Evolutionary conservation across 1,140 invertebrate genomes (phyloP).

Genomic region (Orius insidiosus): DNA sequence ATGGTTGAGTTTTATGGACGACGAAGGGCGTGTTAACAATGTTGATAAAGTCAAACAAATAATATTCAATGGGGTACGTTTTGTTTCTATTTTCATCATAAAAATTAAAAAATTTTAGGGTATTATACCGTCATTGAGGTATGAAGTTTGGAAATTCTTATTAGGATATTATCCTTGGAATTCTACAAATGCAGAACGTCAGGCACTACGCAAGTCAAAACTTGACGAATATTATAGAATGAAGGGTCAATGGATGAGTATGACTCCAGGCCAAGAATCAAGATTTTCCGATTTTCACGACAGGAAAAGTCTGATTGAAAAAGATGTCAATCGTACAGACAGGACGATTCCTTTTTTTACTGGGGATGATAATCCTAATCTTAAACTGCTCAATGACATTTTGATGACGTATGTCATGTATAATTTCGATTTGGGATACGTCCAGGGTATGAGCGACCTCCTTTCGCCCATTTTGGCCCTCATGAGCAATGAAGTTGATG

Average conservation of each 20-base stretch:
- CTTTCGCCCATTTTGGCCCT: conserved; percentile 82
- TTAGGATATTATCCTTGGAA: conserved; percentile 79
- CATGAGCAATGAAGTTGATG: conserved; percentile 81
- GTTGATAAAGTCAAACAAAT: conserved; percentile 50
- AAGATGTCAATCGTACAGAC: conserved; percentile 95
- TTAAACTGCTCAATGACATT: conserved; percentile 72
- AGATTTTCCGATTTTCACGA: conserved; percentile 80
- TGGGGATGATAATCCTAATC: conserved; percentile 79
- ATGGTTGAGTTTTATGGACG: conserved; percentile 60
- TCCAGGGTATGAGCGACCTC: conserved; percentile 95
- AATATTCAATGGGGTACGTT: conserved; percentile 75
- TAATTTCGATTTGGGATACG: conserved; percentile 94
- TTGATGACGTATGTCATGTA: conserved; percentile 99
- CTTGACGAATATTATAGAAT: conserved; percentile 82
- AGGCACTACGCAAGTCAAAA: conserved; percentile 46
- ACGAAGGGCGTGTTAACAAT: conserved; percentile 55
- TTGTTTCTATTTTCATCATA: conserved; percentile 2
- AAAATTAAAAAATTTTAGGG: conserved; percentile 32
- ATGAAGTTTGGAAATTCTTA: conserved; percentile 89
- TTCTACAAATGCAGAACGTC: conserved; percentile 51
- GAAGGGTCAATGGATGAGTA: conserved; percentile 92
- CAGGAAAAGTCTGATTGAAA: conserved; percentile 87
- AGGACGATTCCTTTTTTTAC: conserved; percentile 77
- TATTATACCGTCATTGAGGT: conserved; percentile 47
- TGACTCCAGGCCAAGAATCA: conserved; percentile 69